Base-by-base conservation (phyloP, 2,113 vertebrate species). In the Gadus macrocephalus region DNA sequence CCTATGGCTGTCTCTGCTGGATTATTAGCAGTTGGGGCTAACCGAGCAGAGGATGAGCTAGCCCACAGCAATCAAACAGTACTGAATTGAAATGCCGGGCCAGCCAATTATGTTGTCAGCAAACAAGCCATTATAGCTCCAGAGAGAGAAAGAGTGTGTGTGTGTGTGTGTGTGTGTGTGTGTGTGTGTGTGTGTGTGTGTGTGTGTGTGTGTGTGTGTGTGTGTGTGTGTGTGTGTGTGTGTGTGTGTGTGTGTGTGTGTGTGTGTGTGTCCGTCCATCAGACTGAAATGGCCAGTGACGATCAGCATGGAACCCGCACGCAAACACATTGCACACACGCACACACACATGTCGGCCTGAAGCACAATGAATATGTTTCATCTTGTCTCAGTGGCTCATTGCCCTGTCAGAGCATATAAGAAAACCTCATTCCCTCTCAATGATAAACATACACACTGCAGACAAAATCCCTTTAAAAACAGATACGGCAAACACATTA, bases 21-120 rank as follows among this genome's bases (percentile, higher is more conserved):
- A 68, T 84, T 83, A 82, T 83, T 81, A 78, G 85, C 72, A 20
- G 70, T 63, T 15, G 76, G 66, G 82, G 82, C 87, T 77, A 85
- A 78, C 80, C 60, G 86, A 84, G 73, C 76, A 80, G 86, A 88
- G 86, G 80, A 86, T 77, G 70, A 71, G 74, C 73, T 78, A 67
- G 85, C 79, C 81, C 78, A 78, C 72, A 70, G 82, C 85, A 84
- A 87, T 88, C 81, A 79, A 66, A n/a, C 84, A 64, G 14, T 64
- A 84, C 74, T 76, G 79, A 85, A 90, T 85, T 78, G 85, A 86
- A 88, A 86, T 88, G 86, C 85, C 83, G 81, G 74, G 80, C 83
- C 74, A 84, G 81, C 81, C 88, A 90, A 90, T 90, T 90, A 90
- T 83, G 78, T 78, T 88, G 86, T 89, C 88, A 90, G 84, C 81